Percentiles rank a stretch among this genome's conserved stretches.
Evolutionary conservation across 2,113 vertebrate genomes (phyloP).

Genomic region (Apodemus sylvaticus): DNA sequence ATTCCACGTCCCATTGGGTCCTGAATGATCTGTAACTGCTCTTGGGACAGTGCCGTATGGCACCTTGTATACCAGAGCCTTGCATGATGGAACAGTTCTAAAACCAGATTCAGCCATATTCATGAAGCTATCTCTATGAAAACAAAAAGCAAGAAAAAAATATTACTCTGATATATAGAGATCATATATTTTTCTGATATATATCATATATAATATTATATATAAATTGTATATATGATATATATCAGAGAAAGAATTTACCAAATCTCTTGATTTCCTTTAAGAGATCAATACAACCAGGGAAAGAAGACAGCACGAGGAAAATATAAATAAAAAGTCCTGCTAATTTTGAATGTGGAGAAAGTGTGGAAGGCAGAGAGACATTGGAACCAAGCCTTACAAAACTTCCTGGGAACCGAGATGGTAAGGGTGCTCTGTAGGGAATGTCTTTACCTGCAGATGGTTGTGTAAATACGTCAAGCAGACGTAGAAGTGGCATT

Average conservation of each 20-base stretch:
- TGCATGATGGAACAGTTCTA: background rate
- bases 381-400: background rate
- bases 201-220: no score
- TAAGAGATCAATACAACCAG: background rate
- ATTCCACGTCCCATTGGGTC: fast-evolving
- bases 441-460: background rate
- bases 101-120: background rate
- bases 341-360: background rate
- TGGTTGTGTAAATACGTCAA: background rate
- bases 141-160: background rate
- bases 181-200: no score
- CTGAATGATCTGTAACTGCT: background rate
- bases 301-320: background rate
- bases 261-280: background rate
- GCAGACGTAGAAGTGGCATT: background rate
- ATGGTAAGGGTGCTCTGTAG: fast-evolving
- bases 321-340: background rate
- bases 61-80: background rate
- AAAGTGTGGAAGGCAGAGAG: background rate
- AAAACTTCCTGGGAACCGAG: background rate
- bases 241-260: background rate
- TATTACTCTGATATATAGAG: no score
- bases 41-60: background rate
- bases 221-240: no score
- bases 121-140: background rate